phyloP scores from a whole-genome alignment of 2,797 vertebrate genomes.

The Psittacula derbiana region DNA sequence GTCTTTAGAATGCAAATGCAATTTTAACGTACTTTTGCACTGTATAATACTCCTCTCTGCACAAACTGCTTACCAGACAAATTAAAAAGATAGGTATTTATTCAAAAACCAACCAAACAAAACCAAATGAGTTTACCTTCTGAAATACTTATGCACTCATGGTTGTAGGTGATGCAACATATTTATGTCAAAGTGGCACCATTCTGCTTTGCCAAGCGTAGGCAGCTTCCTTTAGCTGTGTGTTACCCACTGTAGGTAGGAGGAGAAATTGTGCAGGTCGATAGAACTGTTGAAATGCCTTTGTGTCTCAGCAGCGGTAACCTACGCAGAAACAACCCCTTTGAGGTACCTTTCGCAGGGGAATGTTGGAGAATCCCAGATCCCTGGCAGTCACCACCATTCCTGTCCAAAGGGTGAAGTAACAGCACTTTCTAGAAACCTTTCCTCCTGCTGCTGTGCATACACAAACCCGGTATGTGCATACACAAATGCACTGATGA shows the following conservation, averaged over 20 bases:
- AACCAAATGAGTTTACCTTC: not conserved
- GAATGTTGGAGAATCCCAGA: not conserved
- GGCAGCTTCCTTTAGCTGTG: not conserved
- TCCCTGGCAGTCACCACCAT: not conserved
- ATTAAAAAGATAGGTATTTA: not conserved
- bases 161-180: not conserved
- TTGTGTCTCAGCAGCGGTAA: not conserved
- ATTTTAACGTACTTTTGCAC: not conserved
- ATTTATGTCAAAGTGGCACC: not conserved
- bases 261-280: not conserved
- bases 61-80: not conserved
- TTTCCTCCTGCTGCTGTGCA: not conserved
- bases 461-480: not conserved
- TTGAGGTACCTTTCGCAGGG: not conserved
- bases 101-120: not conserved
- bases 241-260: not conserved
- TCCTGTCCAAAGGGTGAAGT: not conserved
- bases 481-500: not conserved
- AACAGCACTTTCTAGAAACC: not conserved
- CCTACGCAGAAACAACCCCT: not conserved
- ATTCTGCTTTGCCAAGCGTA: not conserved
- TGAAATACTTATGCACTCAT: not conserved
- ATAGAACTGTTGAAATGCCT: not conserved
- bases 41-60: not conserved
- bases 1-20: constrained; percentile 12